Conservation (phyloP, 1,140 invertebrate species). For the Cherax quadricarinatus region DNA sequence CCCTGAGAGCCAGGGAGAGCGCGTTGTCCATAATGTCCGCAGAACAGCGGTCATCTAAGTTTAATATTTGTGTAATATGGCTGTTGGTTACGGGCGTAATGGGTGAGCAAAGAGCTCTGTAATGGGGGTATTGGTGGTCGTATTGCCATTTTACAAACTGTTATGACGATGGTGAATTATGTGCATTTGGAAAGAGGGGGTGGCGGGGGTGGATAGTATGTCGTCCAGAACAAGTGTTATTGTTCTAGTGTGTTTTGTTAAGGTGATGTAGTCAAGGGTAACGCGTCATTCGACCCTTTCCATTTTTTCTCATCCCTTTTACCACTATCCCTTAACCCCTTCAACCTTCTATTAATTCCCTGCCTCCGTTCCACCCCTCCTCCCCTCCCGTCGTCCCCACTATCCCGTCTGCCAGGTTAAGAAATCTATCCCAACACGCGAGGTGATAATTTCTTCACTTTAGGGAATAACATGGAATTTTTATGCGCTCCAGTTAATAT, state of each 20-base stretch:
- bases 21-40: no score
- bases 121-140: conserved; percentile 9
- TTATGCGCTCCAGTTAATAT: neutral
- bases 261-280: neutral
- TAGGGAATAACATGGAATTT: conserved; percentile 23
- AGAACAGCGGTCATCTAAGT: neutral
- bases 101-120: neutral
- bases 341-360: neutral
- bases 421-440: conserved; percentile 27
- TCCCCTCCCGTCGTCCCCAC: no score
- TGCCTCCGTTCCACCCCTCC: no score
- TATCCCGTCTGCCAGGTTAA: neutral
- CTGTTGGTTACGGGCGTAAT: neutral
- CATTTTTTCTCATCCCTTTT: no score
- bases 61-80: conserved; percentile 17
- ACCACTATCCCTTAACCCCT: no score
- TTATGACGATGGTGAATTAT: neutral
- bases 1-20: no score
- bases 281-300: no score
- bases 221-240: neutral
- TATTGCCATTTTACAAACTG: neutral
- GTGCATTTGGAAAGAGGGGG: neutral
- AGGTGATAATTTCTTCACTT: conserved; percentile 7
- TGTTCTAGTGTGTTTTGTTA: neutral
- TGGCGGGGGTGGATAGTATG: neutral